Conservation (phyloP, 2,797 vertebrate genomes). For the Syndactyla subalaris region DNA sequence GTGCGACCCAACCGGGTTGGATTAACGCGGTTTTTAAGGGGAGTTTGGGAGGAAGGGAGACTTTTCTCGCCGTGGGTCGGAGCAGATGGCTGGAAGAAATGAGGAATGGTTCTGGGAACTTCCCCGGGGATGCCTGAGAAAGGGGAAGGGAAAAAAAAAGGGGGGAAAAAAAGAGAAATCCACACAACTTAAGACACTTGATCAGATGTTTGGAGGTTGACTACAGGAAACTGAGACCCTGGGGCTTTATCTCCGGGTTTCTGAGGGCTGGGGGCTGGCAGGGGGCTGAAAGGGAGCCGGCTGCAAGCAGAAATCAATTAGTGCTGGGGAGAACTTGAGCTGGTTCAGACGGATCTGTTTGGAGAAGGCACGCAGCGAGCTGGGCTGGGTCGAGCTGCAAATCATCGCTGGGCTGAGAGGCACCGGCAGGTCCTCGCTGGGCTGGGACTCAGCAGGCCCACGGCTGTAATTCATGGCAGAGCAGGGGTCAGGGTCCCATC, state of each 20-base stretch:
- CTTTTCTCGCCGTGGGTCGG: background rate
- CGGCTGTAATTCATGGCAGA: background rate
- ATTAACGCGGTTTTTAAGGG: background rate
- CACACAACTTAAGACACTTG: conserved; percentile 17
- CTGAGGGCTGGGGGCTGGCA: conserved; percentile 17
- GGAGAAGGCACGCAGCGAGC: background rate
- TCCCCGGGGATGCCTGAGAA: conserved; percentile 8
- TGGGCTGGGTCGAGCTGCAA: background rate
- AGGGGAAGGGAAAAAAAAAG: background rate
- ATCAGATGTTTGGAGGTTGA: conserved; percentile 17
- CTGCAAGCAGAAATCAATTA: conserved; percentile 41
- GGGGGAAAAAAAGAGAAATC: background rate
- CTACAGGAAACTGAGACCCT: conserved; percentile 24
- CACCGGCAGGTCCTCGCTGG: background rate
- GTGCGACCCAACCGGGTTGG: background rate
- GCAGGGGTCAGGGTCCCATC: background rate
- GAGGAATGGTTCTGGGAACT: conserved; percentile 15
- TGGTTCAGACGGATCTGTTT: background rate
- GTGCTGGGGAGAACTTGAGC: conserved; percentile 52
- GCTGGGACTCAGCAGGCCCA: background rate
- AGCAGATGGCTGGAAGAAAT: conserved; percentile 25
- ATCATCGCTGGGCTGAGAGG: background rate
- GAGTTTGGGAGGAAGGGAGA: background rate
- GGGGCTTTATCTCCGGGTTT: background rate
- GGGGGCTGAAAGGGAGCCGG: background rate